A percentile compares a stretch with the other conserved stretches of the same genome.
Evolutionary conservation across 2,797 vertebrate genomes (phyloP).

Genomic region (Typhlichthys eigenmanni): DNA sequence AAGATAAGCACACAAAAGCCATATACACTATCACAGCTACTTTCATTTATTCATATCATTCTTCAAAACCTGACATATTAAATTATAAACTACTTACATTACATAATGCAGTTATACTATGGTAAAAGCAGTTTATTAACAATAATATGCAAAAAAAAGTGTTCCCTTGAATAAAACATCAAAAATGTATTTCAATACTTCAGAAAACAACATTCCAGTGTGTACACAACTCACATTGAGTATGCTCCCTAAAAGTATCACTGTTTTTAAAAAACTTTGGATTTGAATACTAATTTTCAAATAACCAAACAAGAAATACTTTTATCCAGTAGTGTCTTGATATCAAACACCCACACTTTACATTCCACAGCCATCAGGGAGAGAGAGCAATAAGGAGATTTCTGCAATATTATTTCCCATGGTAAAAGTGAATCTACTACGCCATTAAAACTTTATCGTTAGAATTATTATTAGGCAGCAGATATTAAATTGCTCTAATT

Average conservation of each 20-base stretch:
- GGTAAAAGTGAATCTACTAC: conserved; percentile 37
- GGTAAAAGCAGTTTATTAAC: conserved; percentile 36
- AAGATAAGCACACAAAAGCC: too few species aligned
- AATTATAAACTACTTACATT: conserved; percentile 49
- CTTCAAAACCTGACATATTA: conserved; percentile 37
- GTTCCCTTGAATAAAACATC: conserved; percentile 61
- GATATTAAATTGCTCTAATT: conserved; percentile 9
- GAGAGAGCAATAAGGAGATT: conserved; percentile 12
- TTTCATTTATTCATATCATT: conserved; percentile 47
- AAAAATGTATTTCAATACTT: conserved; percentile 21
- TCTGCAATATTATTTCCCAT: neutral
- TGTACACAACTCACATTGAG: conserved; percentile 48
- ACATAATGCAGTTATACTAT: conserved; percentile 29
- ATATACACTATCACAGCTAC: conserved; percentile 3
- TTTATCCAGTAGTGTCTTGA: conserved; percentile 5
- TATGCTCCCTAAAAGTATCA: conserved; percentile 35
- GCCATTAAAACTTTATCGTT: conserved; percentile 20
- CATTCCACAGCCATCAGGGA: conserved; percentile 38
- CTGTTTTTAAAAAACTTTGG: conserved; percentile 2
- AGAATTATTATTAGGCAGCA: conserved; percentile 13
- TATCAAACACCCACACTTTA: conserved; percentile 44
- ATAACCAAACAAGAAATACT: conserved; percentile 20
- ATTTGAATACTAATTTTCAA: too few species aligned
- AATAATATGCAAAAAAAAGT: conserved; percentile 36
- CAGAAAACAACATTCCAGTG: conserved; percentile 15